These are phyloP conservation scores for Pammene fasciana DNA, from an alignment of 2,888 invertebrate genomes.

Conservation along the genomic window DNA sequence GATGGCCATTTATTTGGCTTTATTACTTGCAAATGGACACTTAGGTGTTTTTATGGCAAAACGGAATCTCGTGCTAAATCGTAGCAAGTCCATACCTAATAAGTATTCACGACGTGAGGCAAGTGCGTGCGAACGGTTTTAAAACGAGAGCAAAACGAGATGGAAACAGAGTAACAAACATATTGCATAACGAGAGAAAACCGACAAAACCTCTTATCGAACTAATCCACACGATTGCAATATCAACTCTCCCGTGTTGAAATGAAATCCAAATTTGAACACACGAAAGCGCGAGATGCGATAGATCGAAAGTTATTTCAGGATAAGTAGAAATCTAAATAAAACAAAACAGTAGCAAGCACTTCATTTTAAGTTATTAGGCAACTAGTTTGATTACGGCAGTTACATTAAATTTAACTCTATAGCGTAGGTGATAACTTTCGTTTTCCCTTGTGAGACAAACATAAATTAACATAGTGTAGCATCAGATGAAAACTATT, in stretches of 20 bases:
- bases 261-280: neutral
- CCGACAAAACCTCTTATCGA: neutral
- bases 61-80: constrained; percentile 23
- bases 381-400: constrained; percentile 32
- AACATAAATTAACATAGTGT: constrained; percentile 4
- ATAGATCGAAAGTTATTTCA: constrained; percentile 6
- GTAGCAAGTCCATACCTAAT: constrained; percentile 21
- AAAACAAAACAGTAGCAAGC: constrained; percentile 50
- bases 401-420: constrained; percentile 15
- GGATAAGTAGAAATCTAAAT: constrained; percentile 54
- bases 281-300: constrained; percentile 1
- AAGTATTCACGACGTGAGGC: constrained; percentile 29
- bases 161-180: constrained; percentile 18
- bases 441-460: neutral
- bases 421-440: constrained; percentile 4
- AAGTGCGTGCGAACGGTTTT: constrained; percentile 22
- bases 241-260: neutral
- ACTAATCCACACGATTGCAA: neutral
- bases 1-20: neutral
- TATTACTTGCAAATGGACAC: constrained; percentile 15
- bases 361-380: constrained; percentile 39
- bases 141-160: constrained; percentile 21
- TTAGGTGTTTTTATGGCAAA: constrained; percentile 16
- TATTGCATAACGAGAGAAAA: constrained; percentile 15
- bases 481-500: neutral